phyloP scores from a whole-genome alignment of 2,888 invertebrate genomes.

The Melieria picta region DNA sequence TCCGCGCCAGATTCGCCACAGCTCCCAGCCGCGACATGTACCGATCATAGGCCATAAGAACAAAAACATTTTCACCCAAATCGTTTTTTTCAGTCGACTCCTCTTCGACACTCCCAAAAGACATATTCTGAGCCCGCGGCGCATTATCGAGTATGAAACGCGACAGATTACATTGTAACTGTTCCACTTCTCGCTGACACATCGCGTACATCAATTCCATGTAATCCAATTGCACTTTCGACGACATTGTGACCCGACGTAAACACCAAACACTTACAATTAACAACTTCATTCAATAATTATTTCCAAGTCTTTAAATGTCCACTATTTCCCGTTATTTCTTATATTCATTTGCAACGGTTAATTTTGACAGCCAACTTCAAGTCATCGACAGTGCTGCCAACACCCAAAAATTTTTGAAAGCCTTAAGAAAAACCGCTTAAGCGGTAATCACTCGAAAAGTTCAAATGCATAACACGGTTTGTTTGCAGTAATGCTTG shows the following conservation, averaged over 20 bases:
- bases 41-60: constrained; percentile 40
- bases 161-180: constrained; percentile 38
- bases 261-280: neutral
- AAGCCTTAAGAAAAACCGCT: too few species aligned
- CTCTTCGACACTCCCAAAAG: neutral
- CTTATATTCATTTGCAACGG: neutral
- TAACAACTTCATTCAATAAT: neutral
- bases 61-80: constrained; percentile 29
- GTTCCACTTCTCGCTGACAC: constrained; percentile 41
- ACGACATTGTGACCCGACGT: constrained; percentile 2
- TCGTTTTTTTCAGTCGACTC: neutral
- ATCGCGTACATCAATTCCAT: constrained; percentile 39
- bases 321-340: neutral
- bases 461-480: too few species aligned
- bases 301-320: neutral
- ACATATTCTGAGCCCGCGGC: neutral
- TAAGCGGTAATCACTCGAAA: too few species aligned
- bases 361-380: too few species aligned
- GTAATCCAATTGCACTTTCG: constrained; percentile 7
- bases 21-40: constrained; percentile 44
- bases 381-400: neutral
- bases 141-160: constrained; percentile 38
- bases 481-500: too few species aligned
- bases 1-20: constrained; percentile 40
- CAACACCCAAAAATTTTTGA: neutral